A percentile compares a stretch with the other conserved stretches of the same genome.
Evolutionary conservation across 2,888 invertebrate genomes (phyloP).

Genomic region (Pheosia tremula): DNA sequence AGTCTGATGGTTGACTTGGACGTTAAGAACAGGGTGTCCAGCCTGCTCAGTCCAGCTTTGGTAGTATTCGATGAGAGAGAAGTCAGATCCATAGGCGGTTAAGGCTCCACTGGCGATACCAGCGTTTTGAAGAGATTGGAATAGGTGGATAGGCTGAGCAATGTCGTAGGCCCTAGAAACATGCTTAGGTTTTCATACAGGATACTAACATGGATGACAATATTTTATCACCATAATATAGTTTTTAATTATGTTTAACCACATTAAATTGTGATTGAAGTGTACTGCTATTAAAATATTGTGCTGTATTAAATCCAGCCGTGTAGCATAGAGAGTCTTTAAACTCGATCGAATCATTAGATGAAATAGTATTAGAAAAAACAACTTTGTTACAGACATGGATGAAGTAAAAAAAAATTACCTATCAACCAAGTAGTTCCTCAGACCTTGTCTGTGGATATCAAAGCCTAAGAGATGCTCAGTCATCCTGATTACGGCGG

Average conservation of each 20-base stretch:
- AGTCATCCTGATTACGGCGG: slow-evolving; percentile 87
- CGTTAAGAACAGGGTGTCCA: slow-evolving; percentile 85
- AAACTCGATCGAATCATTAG: too few species aligned
- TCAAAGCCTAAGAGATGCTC: slow-evolving; percentile 84
- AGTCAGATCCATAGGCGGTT: slow-evolving; percentile 58
- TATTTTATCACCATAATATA: too few species aligned
- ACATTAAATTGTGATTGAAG: too few species aligned
- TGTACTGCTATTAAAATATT: too few species aligned
- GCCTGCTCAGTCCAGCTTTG: slow-evolving; percentile 83
- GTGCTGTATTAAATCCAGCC: too few species aligned
- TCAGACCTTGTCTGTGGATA: slow-evolving; percentile 81
- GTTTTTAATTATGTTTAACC: too few species aligned
- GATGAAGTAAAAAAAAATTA: slow-evolving; percentile 42
- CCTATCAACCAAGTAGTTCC: slow-evolving; percentile 80
- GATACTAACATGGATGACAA: too few species aligned
- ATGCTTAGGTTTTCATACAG: not conserved
- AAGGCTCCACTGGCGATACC: slow-evolving; percentile 50
- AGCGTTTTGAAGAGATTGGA: slow-evolving; percentile 70
- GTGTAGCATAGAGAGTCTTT: too few species aligned
- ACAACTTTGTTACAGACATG: too few species aligned
- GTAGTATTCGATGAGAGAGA: slow-evolving; percentile 70
- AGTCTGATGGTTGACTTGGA: slow-evolving; percentile 73
- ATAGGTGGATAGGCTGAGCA: slow-evolving; percentile 78
- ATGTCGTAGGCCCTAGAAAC: slow-evolving; percentile 61
- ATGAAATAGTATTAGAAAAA: too few species aligned